Percentiles rank a stretch among this genome's conserved stretches.
Conservation (phyloP, 2,888 invertebrate genomes). For the Drosophila kokeensis region DNA sequence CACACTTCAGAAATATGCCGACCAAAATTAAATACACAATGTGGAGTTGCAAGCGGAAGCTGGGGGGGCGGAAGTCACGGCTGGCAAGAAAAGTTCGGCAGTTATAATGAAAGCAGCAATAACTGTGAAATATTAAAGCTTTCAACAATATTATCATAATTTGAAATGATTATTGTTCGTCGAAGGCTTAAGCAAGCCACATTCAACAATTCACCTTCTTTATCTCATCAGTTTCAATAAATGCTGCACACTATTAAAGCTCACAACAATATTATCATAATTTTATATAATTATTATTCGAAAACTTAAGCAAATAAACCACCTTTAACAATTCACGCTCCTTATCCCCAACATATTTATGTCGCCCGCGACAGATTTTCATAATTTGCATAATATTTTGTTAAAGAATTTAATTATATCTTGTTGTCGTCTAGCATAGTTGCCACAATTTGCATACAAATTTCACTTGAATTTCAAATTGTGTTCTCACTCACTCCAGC, state of each 20-base stretch:
- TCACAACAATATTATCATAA: neutral
- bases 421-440: constrained; percentile 56
- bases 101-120: neutral
- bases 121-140: neutral
- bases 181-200: neutral
- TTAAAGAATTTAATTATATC: constrained; percentile 72
- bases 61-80: neutral
- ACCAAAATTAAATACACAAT: neutral
- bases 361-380: neutral
- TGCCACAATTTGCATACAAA: constrained; percentile 71
- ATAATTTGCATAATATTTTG: constrained; percentile 69
- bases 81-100: neutral
- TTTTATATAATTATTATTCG: neutral
- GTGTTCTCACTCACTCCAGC: neutral
- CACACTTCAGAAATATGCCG: neutral
- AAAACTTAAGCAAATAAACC: neutral
- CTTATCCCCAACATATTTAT: neutral
- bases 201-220: neutral
- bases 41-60: neutral
- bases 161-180: neutral
- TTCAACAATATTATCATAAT: neutral
- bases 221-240: neutral
- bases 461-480: constrained; percentile 52
- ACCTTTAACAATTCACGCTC: neutral
- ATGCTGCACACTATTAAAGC: neutral